phyloP scores from a whole-genome alignment of 2,797 vertebrate species.

The Acanthopagrus latus region DNA sequence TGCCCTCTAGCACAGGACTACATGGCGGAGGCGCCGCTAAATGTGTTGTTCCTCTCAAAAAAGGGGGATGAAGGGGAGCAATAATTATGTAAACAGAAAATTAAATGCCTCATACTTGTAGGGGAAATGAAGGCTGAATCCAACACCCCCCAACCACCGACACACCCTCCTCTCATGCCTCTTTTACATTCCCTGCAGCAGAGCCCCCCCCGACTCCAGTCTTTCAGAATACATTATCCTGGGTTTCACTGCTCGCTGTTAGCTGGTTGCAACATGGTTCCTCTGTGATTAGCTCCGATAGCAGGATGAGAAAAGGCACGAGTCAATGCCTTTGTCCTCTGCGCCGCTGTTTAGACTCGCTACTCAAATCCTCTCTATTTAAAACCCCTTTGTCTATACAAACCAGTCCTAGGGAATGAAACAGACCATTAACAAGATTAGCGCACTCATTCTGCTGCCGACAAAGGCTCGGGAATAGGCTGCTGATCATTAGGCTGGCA shows the following conservation, averaged over 20 bases:
- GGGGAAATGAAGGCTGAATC: slow-evolving; percentile 59
- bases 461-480: slow-evolving; percentile 71
- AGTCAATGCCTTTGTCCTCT: slow-evolving; percentile 71
- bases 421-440: slow-evolving; percentile 82
- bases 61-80: slow-evolving; percentile 64
- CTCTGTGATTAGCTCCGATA: slow-evolving; percentile 70
- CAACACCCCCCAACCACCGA: not conserved
- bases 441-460: slow-evolving; percentile 69
- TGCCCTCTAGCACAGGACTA: slow-evolving; percentile 61
- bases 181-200: slow-evolving; percentile 31
- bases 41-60: slow-evolving; percentile 65
- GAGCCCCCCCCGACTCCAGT: not conserved
- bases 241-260: slow-evolving; percentile 40
- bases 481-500: slow-evolving; percentile 76
- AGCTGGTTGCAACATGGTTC: slow-evolving; percentile 56
- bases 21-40: slow-evolving; percentile 53
- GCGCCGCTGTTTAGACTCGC: slow-evolving; percentile 66
- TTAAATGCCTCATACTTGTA: slow-evolving; percentile 70
- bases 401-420: slow-evolving; percentile 70
- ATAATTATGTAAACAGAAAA: slow-evolving; percentile 79
- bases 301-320: slow-evolving; percentile 59
- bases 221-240: slow-evolving; percentile 57
- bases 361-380: slow-evolving; percentile 73
- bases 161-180: not conserved
- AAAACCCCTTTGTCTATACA: slow-evolving; percentile 71